Evolutionary conservation across 2,113 vertebrate genomes (phyloP).

Genomic region (Caranx ignobilis): DNA sequence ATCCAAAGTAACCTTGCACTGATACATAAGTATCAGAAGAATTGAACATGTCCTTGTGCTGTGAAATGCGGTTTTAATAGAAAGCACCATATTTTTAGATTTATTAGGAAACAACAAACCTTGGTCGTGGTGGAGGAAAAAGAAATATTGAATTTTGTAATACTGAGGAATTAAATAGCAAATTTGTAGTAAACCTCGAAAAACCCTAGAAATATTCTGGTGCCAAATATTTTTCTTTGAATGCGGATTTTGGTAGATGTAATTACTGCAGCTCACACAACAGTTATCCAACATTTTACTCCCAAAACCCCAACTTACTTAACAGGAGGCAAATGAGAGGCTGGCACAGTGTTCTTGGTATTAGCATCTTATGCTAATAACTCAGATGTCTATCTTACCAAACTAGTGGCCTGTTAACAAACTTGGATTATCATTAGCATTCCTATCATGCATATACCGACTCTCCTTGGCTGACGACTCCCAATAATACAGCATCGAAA

Average conservation of each 20-base stretch:
- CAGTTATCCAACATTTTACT: not conserved
- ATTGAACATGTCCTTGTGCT: not conserved
- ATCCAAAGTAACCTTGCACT: constrained; percentile 50
- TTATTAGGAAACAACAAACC: constrained; percentile 13
- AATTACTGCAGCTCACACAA: not conserved
- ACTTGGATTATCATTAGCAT: not conserved
- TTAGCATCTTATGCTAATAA: not conserved
- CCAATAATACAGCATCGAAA: constrained; percentile 16
- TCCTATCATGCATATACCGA: not conserved
- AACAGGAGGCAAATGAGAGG: constrained; percentile 11
- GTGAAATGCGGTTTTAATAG: constrained; percentile 4
- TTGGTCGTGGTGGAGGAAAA: constrained; percentile 5
- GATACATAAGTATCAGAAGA: constrained; percentile 17
- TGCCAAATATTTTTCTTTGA: constrained; percentile 8
- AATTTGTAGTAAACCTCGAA: constrained; percentile 11
- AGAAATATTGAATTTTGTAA: not conserved
- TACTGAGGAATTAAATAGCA: not conserved
- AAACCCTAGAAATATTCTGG: not conserved
- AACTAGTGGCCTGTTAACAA: not conserved
- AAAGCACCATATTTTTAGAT: constrained; percentile 9
- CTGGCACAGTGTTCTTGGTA: not conserved
- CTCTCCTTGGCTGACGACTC: constrained; percentile 2
- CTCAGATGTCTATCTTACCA: not conserved
- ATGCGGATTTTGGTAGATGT: constrained; percentile 6
- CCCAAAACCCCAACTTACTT: not conserved